Base-by-base conservation (phyloP, 2,113 vertebrate genomes). In the Pholis gunnellus region DNA sequence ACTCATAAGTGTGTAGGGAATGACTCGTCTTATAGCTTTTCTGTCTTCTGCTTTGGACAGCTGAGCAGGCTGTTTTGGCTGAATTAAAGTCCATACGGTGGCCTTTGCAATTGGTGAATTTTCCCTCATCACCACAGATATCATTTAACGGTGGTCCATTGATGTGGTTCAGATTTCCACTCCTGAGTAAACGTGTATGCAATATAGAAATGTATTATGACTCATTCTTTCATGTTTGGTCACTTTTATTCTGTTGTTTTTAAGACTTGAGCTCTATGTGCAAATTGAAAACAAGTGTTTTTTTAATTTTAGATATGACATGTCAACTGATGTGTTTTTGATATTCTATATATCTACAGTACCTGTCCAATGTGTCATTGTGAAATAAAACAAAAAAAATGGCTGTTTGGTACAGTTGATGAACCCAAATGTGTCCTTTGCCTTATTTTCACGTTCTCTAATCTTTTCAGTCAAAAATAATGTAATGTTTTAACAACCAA, bases 361-460 rank as follows among this genome's bases (percentile, higher is more conserved):
- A 91, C 66, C 80, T 93, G 91, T 94, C 81, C 71, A 78, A 90
- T 87, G 84, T 92, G 90, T 94, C 79, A 85, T 91, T 94, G 92
- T 95, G 92, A 93, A 95, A 94, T 92, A 93, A 71, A 72, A 93
- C 94, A 84, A 92, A 89, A 94, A 93, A 89, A 94, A 86, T 88
- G 85, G 80, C 92, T 94, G 93, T 93, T 94, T 91, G 84, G 81
- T 93, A 91, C 89, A 92, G 91, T 83, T 87, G 74, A 84, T 82
- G 5, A 85, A 78, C 56, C 14, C 1, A 68, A 50, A 34, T 13
- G 34, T 63, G 74, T 78, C 27, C 1, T 22, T 79, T 81, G 74
- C 40, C 22, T 87, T 54, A 64, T 85, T 80, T 13, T 8, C 63
- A 4, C 10, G 52, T 77, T 70, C 2, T 66, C 2, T 22, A 29